Evolutionary conservation across 1,140 invertebrate genomes (phyloP).

Genomic region (Cherax destructor): DNA sequence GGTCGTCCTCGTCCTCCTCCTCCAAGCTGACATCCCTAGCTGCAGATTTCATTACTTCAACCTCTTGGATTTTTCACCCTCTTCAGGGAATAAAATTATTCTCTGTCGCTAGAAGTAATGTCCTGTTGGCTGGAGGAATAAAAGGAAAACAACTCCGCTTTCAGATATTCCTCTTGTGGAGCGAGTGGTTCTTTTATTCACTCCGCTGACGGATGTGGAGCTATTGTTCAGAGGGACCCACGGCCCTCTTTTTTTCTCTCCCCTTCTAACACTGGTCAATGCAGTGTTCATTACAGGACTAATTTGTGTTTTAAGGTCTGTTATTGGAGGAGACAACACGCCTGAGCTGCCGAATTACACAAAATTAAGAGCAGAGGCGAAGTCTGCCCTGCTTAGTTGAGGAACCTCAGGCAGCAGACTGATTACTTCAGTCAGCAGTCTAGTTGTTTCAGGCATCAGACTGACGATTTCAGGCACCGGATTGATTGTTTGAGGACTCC

Average conservation of each 20-base stretch:
- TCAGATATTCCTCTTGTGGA: conserved; percentile 16
- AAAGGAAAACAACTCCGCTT: neutral
- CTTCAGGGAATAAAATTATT: neutral
- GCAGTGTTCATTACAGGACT: conserved; percentile 42
- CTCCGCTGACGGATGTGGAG: conserved; percentile 4
- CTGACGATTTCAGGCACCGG: too few relatives aligned
- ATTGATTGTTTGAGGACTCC: too few relatives aligned
- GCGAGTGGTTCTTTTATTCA: neutral
- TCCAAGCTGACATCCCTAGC: conserved; percentile 3
- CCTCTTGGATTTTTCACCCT: conserved; percentile 4
- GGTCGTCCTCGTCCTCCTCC: neutral
- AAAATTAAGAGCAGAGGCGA: neutral
- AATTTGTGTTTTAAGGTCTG: conserved; percentile 28
- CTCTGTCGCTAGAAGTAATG: neutral
- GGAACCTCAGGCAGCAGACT: too few relatives aligned
- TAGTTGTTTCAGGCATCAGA: too few relatives aligned
- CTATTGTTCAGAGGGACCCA: conserved; percentile 5
- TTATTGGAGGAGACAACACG: conserved; percentile 8
- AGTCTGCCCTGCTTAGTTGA: too few relatives aligned
- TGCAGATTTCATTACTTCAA: conserved; percentile 51
- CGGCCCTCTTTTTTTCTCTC: neutral
- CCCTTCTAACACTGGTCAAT: conserved; percentile 7
- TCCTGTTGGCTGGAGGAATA: neutral
- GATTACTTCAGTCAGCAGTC: too few relatives aligned
- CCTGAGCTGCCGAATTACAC: neutral